Conservation (phyloP, 2,797 vertebrate genomes). For the Syngnathus acus region DNA sequence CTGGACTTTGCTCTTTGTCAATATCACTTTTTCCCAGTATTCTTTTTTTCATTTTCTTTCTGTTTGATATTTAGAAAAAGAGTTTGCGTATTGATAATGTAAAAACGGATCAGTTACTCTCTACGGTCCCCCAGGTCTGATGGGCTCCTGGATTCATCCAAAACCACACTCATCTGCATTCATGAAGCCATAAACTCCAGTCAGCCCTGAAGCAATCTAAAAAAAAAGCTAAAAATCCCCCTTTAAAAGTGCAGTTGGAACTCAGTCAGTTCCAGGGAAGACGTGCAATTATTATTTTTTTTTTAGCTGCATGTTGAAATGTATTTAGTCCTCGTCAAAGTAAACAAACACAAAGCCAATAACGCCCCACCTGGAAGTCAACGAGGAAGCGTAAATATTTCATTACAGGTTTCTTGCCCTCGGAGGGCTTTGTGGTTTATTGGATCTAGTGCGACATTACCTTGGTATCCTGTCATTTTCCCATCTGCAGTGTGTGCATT, state of each 20-base stretch:
- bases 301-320: background rate
- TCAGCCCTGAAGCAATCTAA: background rate
- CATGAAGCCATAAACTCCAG: background rate
- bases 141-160: background rate
- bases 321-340: background rate
- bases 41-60: background rate
- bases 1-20: conserved; percentile 16
- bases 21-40: conserved; percentile 10
- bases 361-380: conserved; percentile 16
- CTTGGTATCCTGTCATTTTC: conserved; percentile 56
- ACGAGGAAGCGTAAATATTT: conserved; percentile 54
- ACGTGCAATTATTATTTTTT: background rate
- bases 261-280: background rate
- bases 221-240: background rate
- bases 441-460: conserved; percentile 58
- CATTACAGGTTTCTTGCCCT: conserved; percentile 51
- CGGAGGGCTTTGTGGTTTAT: conserved; percentile 63
- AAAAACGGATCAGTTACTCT: background rate
- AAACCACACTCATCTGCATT: background rate
- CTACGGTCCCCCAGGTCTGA: background rate
- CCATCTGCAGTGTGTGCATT: conserved; percentile 44
- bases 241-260: background rate
- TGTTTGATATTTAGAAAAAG: background rate
- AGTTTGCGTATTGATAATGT: background rate
- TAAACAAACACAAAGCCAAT: background rate